phyloP scores from a whole-genome alignment of 1,140 invertebrate genomes.

The Condylostylus longicornis region DNA sequence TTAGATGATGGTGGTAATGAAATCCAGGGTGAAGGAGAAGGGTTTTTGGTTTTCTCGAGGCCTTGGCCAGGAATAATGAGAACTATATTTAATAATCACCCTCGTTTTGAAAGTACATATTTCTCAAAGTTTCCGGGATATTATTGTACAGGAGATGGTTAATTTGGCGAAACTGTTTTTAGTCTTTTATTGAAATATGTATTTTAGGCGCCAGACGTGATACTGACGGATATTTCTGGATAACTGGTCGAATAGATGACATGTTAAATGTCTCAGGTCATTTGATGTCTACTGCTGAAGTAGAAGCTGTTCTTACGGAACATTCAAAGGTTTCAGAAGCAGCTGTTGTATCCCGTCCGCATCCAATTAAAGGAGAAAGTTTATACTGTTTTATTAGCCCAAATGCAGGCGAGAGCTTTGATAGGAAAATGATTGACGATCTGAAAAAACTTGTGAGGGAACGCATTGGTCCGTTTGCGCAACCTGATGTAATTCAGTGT shows the following conservation, averaged over 20 bases:
- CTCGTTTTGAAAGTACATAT: slow-evolving; percentile 85
- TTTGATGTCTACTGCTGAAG: slow-evolving; percentile 90
- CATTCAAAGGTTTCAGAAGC: slow-evolving; percentile 76
- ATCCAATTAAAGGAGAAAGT: slow-evolving; percentile 88
- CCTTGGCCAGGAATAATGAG: slow-evolving; percentile 98
- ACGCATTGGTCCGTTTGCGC: slow-evolving; percentile 90
- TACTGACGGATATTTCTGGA: slow-evolving; percentile 89
- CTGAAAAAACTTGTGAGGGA: slow-evolving; percentile 73
- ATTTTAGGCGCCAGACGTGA: slow-evolving; percentile 70
- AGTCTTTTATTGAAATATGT: slow-evolving; percentile 1
- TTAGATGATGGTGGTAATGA: slow-evolving; percentile 77
- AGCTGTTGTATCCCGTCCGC: slow-evolving; percentile 86
- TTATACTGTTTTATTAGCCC: slow-evolving; percentile 92
- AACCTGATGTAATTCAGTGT: slow-evolving; percentile 85
- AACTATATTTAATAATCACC: slow-evolving; percentile 80
- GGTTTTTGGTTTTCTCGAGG: slow-evolving; percentile 81
- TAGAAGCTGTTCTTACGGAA: slow-evolving; percentile 79
- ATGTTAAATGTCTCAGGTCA: slow-evolving; percentile 98
- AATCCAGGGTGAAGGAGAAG: slow-evolving; percentile 78
- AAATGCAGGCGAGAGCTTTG: slow-evolving; percentile 55
- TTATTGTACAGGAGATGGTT: slow-evolving; percentile 95
- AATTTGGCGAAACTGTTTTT: slow-evolving; percentile 15
- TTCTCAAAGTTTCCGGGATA: slow-evolving; percentile 91
- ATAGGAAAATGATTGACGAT: slow-evolving; percentile 52
- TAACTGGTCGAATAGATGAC: slow-evolving; percentile 93